Percentiles rank a stretch among this genome's conserved stretches.
phyloP scores from a whole-genome alignment of 2,797 vertebrate species.

The Chelon auratus region DNA sequence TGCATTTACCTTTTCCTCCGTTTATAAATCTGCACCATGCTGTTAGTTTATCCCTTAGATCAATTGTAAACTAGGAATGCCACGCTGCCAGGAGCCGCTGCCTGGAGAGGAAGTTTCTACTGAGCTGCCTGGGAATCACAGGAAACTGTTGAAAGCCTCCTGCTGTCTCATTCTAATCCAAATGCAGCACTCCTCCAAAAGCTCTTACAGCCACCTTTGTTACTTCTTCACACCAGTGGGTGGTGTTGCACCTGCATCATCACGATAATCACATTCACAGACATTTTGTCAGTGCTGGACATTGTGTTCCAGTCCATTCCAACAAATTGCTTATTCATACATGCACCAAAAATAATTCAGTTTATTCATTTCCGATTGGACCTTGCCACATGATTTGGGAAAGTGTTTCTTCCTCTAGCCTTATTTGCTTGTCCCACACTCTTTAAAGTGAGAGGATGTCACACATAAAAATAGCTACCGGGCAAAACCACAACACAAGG shows the following conservation, averaged over 20 bases:
- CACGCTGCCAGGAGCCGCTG: slow-evolving; percentile 61
- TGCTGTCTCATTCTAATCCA: slow-evolving; percentile 69
- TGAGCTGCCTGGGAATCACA: slow-evolving; percentile 72
- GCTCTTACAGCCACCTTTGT: slow-evolving; percentile 25
- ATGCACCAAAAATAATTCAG: background rate
- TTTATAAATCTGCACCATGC: slow-evolving; percentile 50
- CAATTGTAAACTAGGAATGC: slow-evolving; percentile 72
- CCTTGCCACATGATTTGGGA: background rate
- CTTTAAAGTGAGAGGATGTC: background rate
- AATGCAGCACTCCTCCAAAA: slow-evolving; percentile 39
- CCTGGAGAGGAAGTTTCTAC: slow-evolving; percentile 77
- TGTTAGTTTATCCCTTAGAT: slow-evolving; percentile 71
- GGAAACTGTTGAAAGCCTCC: slow-evolving; percentile 74
- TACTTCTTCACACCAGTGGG: slow-evolving; percentile 10
- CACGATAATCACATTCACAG: background rate
- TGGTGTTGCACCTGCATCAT: slow-evolving; percentile 22
- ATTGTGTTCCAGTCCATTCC: background rate
- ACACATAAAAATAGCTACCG: too few species aligned
- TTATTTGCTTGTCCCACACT: background rate
- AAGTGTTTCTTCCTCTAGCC: background rate
- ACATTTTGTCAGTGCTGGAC: slow-evolving; percentile 12
- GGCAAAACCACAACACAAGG: background rate
- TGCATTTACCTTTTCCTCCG: slow-evolving; percentile 21
- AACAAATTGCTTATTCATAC: background rate
- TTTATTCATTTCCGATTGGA: slow-evolving; percentile 3